A percentile compares a stretch with the other conserved stretches of the same genome.
Conservation (phyloP, 2,113 vertebrate genomes). For the Erythrolamprus reginae region DNA sequence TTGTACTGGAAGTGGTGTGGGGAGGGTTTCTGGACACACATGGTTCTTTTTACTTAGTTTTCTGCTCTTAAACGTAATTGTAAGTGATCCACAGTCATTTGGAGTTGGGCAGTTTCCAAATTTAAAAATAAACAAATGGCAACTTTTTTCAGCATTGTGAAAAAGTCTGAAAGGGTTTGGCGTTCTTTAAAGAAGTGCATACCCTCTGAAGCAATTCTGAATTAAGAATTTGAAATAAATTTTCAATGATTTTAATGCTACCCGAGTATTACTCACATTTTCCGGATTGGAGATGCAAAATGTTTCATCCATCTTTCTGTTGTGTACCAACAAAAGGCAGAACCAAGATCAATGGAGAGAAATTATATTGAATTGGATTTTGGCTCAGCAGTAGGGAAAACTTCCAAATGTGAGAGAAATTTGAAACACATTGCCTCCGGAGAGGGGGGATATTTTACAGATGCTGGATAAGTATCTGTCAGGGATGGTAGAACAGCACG, state of each 20-base stretch:
- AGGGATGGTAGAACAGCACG: neutral
- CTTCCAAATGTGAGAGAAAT: neutral
- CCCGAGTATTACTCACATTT: neutral
- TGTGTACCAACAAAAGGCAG: neutral
- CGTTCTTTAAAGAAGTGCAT: neutral
- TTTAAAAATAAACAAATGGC: neutral
- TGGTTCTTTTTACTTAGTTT: neutral
- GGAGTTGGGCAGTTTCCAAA: neutral
- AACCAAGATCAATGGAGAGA: neutral
- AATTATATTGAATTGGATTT: neutral
- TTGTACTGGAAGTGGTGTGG: neutral
- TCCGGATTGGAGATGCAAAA: neutral
- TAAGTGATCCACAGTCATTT: neutral
- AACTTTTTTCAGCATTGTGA: neutral
- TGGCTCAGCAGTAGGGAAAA: neutral
- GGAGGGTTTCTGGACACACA: neutral
- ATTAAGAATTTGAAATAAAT: neutral
- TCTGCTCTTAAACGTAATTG: neutral
- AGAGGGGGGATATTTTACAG: neutral
- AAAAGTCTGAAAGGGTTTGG: neutral
- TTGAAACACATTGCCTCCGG: neutral
- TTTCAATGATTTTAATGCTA: neutral
- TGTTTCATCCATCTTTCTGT: neutral
- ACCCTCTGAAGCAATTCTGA: neutral
- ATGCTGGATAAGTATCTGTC: neutral